Evolutionary conservation across 2,113 vertebrate species (phyloP).

Genomic region (Rhegmatorhina hoffmannsi): DNA sequence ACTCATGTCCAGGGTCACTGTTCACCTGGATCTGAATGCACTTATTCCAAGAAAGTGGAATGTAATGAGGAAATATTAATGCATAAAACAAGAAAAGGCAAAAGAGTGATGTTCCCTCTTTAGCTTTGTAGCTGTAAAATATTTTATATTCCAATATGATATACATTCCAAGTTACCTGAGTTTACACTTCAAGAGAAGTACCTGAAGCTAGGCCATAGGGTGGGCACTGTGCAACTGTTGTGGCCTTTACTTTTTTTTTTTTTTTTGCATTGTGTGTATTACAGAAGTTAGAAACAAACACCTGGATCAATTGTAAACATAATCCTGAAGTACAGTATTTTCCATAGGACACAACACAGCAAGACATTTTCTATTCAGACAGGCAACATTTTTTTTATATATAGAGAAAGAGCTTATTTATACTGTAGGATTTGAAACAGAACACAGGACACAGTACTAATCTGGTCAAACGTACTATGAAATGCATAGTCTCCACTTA

Average conservation of each 20-base stretch:
- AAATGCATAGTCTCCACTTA: slow-evolving; percentile 89
- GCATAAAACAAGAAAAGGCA: slow-evolving; percentile 84
- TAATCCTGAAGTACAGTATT: slow-evolving; percentile 88
- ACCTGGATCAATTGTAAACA: slow-evolving; percentile 90
- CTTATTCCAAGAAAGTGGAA: slow-evolving; percentile 80
- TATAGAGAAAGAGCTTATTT: slow-evolving; percentile 88
- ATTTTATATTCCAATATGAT: slow-evolving; percentile 79
- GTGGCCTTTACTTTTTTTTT: slow-evolving; percentile 73
- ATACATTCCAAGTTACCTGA: slow-evolving; percentile 98
- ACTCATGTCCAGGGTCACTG: slow-evolving; percentile 69
- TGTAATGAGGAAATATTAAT: slow-evolving; percentile 81
- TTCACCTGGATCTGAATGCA: slow-evolving; percentile 73
- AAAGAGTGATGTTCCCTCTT: slow-evolving; percentile 82
- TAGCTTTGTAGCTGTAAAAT: slow-evolving; percentile 79
- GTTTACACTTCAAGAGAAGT: slow-evolving; percentile 91
- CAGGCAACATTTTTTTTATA: slow-evolving; percentile 82
- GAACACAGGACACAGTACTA: slow-evolving; percentile 88
- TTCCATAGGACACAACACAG: slow-evolving; percentile 85
- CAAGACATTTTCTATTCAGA: slow-evolving; percentile 86
- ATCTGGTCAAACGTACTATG: slow-evolving; percentile 85
- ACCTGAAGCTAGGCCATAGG: slow-evolving; percentile 90
- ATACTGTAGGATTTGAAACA: slow-evolving; percentile 90
- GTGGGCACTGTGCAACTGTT: slow-evolving; percentile 80
- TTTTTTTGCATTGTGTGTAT: slow-evolving; percentile 81
- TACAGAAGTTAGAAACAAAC: slow-evolving; percentile 84